Evolutionary conservation across 2,113 vertebrate species (phyloP).

Genomic region (Dipodomys spectabilis): DNA sequence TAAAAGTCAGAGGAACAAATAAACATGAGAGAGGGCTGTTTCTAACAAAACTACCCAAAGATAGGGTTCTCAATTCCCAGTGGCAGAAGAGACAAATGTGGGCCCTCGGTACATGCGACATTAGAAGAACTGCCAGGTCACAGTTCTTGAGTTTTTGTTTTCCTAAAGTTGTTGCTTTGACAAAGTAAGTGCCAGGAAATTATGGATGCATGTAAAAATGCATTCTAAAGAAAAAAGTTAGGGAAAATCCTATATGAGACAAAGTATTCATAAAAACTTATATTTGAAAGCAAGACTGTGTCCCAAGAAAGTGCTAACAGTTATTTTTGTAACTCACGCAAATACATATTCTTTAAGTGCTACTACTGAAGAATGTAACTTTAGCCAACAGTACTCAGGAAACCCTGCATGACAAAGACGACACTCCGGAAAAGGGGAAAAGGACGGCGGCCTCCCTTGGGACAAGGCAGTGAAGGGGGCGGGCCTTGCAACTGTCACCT

Average conservation of each 20-base stretch:
- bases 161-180: neutral
- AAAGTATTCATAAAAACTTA: neutral
- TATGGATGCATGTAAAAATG: neutral
- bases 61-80: fast-evolving
- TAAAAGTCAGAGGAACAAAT: neutral
- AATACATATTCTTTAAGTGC: neutral
- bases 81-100: fast-evolving
- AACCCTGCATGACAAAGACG: neutral
- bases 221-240: neutral
- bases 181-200: neutral
- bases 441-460: neutral
- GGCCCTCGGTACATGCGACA: neutral
- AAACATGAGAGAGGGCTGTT: neutral
- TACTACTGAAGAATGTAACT: neutral
- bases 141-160: neutral
- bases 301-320: neutral
- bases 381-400: neutral
- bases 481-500: neutral
- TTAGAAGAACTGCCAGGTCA: fast-evolving
- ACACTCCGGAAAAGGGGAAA: neutral
- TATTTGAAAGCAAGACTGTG: neutral
- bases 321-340: neutral
- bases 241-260: neutral
- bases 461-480: neutral
- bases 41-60: neutral